A percentile compares a stretch with the other conserved stretches of the same genome.
Conservation (phyloP, 2,888 invertebrate genomes). For the Pantelozetes paolii region DNA sequence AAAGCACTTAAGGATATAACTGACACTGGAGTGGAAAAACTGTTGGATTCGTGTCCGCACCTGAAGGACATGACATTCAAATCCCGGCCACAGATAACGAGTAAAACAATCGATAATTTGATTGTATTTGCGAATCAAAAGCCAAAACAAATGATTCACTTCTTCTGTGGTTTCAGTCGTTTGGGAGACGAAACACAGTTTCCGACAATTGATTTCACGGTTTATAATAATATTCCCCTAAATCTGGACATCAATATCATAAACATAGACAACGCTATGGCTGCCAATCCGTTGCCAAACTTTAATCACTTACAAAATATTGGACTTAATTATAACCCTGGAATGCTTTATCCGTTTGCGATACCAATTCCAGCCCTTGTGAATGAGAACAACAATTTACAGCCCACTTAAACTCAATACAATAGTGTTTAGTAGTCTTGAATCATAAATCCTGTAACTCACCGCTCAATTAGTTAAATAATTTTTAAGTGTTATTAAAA, state of each 20-base stretch:
- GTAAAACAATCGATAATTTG: slow-evolving; percentile 8
- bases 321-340: too few species aligned
- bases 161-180: not conserved
- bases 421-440: too few species aligned
- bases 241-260: not conserved
- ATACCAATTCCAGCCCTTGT: too few species aligned
- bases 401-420: too few species aligned
- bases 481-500: too few species aligned
- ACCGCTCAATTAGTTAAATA: too few species aligned
- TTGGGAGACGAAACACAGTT: slow-evolving; percentile 4
- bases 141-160: not conserved
- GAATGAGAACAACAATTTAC: too few species aligned
- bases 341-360: too few species aligned
- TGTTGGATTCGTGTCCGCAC: not conserved
- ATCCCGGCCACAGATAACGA: slow-evolving; percentile 8
- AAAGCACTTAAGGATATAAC: slow-evolving; percentile 8
- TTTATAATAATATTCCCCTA: not conserved
- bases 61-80: not conserved
- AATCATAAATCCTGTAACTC: too few species aligned
- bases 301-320: too few species aligned
- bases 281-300: not conserved
- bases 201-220: not conserved
- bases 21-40: not conserved
- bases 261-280: not conserved
- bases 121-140: slow-evolving; percentile 5